Percentiles rank a stretch among this genome's conserved stretches.
These are phyloP conservation scores for Aphis gossypii DNA, from an alignment of 1,140 invertebrate genomes.

Conservation along the genomic window DNA sequence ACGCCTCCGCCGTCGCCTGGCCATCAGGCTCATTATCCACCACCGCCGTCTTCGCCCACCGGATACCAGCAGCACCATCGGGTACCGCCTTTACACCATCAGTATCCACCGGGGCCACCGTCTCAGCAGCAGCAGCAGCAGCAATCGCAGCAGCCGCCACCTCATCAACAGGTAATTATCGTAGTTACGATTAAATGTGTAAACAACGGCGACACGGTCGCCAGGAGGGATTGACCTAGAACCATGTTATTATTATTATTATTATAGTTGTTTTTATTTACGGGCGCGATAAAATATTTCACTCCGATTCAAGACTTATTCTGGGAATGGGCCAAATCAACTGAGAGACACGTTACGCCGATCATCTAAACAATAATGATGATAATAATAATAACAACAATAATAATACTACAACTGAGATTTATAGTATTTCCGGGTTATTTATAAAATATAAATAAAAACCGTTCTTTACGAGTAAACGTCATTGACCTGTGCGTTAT, in stretches of 20 bases:
- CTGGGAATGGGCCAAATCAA: constrained; percentile 42
- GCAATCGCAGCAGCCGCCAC: constrained; percentile 61
- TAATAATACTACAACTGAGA: constrained; percentile 19
- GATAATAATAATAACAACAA: constrained; percentile 17
- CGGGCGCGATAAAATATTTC: not conserved
- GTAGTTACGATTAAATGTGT: not conserved
- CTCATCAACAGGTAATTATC: constrained; percentile 64
- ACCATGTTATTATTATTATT: not conserved
- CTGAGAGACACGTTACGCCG: not conserved
- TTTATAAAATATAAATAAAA: constrained; percentile 56
- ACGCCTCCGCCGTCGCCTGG: constrained; percentile 59
- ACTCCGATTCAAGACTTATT: constrained; percentile 17
- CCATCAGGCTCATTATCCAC: constrained; percentile 59
- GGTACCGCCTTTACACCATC: constrained; percentile 46
- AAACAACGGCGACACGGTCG: not conserved
- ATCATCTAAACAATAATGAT: constrained; percentile 7
- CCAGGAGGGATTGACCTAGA: constrained; percentile 9
- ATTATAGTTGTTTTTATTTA: constrained; percentile 23
- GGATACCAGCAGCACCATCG: constrained; percentile 54
- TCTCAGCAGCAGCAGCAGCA: constrained; percentile 56
- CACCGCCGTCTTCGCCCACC: constrained; percentile 54
- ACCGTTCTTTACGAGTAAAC: constrained; percentile 51
- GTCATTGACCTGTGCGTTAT: constrained; percentile 57
- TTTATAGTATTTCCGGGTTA: constrained; percentile 33
- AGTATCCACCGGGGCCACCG: constrained; percentile 55